Evolutionary conservation across 1,140 invertebrate genomes (phyloP), one percentile per base, ranked within the genome.

Genomic region (Lamellibrachia luymesi): DNA sequence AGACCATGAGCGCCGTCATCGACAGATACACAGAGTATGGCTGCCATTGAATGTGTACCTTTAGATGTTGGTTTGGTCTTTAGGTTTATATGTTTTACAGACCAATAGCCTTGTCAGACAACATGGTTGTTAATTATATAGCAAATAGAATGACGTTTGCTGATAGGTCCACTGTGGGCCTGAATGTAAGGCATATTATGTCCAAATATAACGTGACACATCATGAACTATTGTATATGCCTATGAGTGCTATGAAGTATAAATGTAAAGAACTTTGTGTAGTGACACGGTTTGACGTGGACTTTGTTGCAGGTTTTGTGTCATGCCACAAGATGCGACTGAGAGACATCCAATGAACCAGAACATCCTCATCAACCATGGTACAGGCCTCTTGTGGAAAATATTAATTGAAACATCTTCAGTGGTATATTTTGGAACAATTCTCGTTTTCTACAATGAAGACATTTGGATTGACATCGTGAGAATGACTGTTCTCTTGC

Each of bases 281-380:
- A 13, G 0, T 56, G 52, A 13, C 52, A 56, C 6, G 25, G n/a
- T 89, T 27, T 89, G 22, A 89, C 38, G 17, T 90, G n/a, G 27
- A 17, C 2, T 93, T 52, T 51, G 8, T 50, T 51, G 51, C 51
- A 94, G 93, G 17, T 94, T 93, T 93, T 94, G 93, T 64, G 80
- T 90, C 91, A 50, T 93, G 93, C 92, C 93, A 25, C 93, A 94
- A 92, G 93, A 92, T n/a, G 91, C 92, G 22, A 92, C 22, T 27
- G 96, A 96, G 93, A 95, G 93, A 27, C 94, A 94, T 94, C 94
- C 94, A 49, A 96, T 96, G 95, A 96, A 96, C 92, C 96, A 96
- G 92, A 96, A 95, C 93, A 95, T 96, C 17, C 95, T 96, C 94
- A 95, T 96, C 49, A 96, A 95, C 90, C 95, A 96, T 93, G 95